These are phyloP conservation scores for Anastrepha obliqua DNA, from an alignment of 1,140 invertebrate species.

Conservation along the genomic window DNA sequence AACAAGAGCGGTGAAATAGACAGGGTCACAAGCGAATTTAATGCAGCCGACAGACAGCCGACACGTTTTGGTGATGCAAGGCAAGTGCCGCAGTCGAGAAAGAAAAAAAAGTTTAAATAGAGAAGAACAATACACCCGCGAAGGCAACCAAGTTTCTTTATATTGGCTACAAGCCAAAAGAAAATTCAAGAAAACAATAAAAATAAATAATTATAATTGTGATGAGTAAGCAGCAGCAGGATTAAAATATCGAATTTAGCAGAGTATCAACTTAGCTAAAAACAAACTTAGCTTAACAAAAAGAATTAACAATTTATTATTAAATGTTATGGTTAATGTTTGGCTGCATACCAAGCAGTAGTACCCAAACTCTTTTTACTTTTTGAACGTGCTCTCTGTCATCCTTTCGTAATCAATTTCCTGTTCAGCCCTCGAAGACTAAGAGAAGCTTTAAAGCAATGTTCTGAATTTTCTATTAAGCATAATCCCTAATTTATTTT, in stretches of 20 bases:
- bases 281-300: too few species aligned
- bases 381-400: too few species aligned
- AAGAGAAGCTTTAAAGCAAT: too few species aligned
- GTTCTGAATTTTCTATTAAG: too few species aligned
- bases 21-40: neutral
- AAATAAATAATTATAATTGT: slow-evolving; percentile 1
- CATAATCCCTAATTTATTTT: too few species aligned
- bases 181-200: slow-evolving; percentile 41
- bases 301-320: too few species aligned
- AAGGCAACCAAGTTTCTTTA: neutral
- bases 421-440: too few species aligned
- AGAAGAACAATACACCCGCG: slow-evolving; percentile 15
- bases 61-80: neutral
- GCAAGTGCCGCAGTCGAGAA: neutral
- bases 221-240: neutral
- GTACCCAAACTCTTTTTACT: too few species aligned
- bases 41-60: neutral
- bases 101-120: neutral
- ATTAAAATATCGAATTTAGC: neutral
- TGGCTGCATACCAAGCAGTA: too few species aligned
- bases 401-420: too few species aligned
- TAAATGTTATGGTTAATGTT: too few species aligned
- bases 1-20: slow-evolving; percentile 38
- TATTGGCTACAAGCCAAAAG: slow-evolving; percentile 1
- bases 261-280: neutral